These are phyloP conservation scores for Ephialtes manifestator DNA, from an alignment of 2,888 invertebrate species.

Conservation along the genomic window DNA sequence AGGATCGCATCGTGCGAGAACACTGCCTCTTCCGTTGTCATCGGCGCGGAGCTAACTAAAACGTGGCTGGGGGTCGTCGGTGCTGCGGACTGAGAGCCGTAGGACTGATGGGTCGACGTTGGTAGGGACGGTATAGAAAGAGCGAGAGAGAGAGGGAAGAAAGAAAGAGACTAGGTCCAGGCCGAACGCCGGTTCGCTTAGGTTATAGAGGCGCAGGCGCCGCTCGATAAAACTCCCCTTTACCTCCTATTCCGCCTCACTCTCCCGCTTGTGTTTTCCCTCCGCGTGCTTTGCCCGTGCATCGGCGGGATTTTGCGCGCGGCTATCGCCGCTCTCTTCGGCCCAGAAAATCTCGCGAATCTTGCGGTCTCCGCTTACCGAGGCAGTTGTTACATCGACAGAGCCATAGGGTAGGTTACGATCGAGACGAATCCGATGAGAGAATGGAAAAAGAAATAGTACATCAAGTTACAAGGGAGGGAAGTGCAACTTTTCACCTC, in stretches of 20 bases:
- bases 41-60: slow-evolving; percentile 66
- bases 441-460: too few relatives aligned
- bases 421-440: too few relatives aligned
- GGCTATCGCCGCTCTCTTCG: neutral
- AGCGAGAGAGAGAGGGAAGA: neutral
- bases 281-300: slow-evolving; percentile 46
- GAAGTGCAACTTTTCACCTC: too few relatives aligned
- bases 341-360: slow-evolving; percentile 7
- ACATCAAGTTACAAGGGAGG: too few relatives aligned
- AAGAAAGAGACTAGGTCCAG: slow-evolving; percentile 77
- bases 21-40: slow-evolving; percentile 53
- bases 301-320: slow-evolving; percentile 15
- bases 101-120: slow-evolving; percentile 49
- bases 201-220: slow-evolving; percentile 74
- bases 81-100: slow-evolving; percentile 49
- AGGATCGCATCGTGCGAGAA: slow-evolving; percentile 52
- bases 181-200: slow-evolving; percentile 70
- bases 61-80: slow-evolving; percentile 61
- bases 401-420: too few relatives aligned
- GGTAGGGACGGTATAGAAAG: neutral
- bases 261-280: neutral
- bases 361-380: neutral
- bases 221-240: slow-evolving; percentile 80
- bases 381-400: too few relatives aligned
- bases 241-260: slow-evolving; percentile 36